A percentile compares a stretch with the other conserved stretches of the same genome.
These are phyloP conservation scores for Cryptops parisi DNA, from an alignment of 2,888 invertebrate genomes.

Conservation along the genomic window DNA sequence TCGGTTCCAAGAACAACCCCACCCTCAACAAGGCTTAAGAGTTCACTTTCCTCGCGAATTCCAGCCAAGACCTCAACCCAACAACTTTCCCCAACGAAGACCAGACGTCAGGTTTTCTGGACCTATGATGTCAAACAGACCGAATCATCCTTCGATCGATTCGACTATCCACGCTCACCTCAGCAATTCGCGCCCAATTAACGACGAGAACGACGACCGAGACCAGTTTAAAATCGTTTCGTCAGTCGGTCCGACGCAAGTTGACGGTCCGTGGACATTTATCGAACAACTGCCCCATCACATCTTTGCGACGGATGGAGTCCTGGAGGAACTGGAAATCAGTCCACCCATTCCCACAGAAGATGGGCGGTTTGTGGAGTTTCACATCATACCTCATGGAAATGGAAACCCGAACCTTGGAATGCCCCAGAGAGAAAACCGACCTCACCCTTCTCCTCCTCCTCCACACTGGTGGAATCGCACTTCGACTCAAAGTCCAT, in stretches of 20 bases:
- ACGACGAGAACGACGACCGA: background rate
- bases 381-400: no score
- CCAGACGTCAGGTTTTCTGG: no score
- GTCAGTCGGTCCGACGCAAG: background rate
- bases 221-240: background rate
- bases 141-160: no score
- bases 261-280: slow-evolving; percentile 1
- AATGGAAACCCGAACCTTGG: background rate
- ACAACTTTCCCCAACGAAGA: no score
- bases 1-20: background rate
- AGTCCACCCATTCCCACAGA: background rate
- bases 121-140: no score
- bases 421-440: background rate
- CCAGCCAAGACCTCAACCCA: background rate
- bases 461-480: background rate
- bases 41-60: background rate
- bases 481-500: background rate
- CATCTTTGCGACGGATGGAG: background rate
- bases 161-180: background rate
- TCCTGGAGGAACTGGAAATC: background rate
- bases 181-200: background rate
- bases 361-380: background rate
- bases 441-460: background rate
- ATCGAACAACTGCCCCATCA: background rate
- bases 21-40: background rate